These are phyloP conservation scores for Yponomeuta sedellus DNA, from an alignment of 2,888 invertebrate genomes.

Conservation along the genomic window DNA sequence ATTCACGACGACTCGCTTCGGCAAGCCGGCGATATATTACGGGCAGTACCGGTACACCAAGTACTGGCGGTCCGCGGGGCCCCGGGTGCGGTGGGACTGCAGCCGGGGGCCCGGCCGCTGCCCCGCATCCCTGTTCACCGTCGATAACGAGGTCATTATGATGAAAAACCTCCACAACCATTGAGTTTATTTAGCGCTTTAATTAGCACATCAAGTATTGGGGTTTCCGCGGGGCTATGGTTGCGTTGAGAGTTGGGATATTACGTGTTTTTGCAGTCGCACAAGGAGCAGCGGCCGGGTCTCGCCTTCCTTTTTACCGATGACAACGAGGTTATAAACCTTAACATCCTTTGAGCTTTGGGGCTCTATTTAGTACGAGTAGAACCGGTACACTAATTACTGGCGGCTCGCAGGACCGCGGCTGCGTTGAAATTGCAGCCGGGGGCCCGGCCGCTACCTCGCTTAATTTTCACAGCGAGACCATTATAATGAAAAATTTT, in stretches of 20 bases:
- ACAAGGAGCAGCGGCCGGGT: too few relatives aligned
- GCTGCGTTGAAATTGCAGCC: constrained; percentile 1
- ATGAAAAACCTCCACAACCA: constrained; percentile 35
- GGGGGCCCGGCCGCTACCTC: constrained; percentile 24
- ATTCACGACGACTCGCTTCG: neutral
- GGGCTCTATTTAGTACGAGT: neutral
- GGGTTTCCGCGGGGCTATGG: neutral
- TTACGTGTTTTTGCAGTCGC: too few relatives aligned
- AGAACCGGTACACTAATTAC: neutral
- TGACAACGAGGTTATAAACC: constrained; percentile 30
- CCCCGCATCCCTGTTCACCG: constrained; percentile 30
- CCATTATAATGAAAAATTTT: constrained; percentile 29
- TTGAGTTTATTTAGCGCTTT: constrained; percentile 5
- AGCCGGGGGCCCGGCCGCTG: constrained; percentile 22
- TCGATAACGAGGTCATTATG: constrained; percentile 31
- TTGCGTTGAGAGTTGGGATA: neutral
- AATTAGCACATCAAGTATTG: neutral
- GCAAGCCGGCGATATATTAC: neutral
- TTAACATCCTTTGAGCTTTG: constrained; percentile 32
- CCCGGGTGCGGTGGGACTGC: constrained; percentile 8
- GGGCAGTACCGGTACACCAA: neutral
- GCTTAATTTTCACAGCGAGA: constrained; percentile 27
- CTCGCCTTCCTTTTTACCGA: constrained; percentile 28
- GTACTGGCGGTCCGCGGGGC: neutral
- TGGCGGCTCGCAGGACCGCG: neutral